Evolutionary conservation across 2,888 invertebrate species (phyloP), one percentile per base, ranked within the genome.

Genomic region (Drosophila crucigera): DNA sequence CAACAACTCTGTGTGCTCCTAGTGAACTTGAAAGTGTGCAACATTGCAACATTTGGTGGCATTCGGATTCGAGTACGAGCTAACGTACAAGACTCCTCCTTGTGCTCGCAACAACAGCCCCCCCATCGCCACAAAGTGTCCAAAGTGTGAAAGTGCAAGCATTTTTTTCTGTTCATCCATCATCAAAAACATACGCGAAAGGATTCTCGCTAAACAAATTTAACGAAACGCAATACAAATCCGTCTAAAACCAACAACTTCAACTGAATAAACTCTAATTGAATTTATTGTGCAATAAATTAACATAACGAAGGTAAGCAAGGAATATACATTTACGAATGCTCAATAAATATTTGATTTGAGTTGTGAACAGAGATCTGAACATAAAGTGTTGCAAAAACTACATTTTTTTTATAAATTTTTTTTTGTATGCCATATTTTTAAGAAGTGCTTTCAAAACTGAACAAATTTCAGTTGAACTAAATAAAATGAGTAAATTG

Each of bases 11-110:
- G 69, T 70, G 77, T 71, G 75, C 78, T 87, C 83, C 88, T 87
- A 79, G 86, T 88, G 85, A 85, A 85, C 83, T 88, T 73, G 33
- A 58, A 67, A 74, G 75, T 75, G 68, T 79, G 70, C 67, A 67
- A 64, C 65, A 71, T 77, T 82, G 73, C 68, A 81, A 81, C 82
- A 80, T 80, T 78, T 68, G 73, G 66, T 73, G 76, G 66, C 80
- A 69, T 65, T 78, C 58, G 69, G 60, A 64, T 76, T 71, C 49
- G 53, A 77, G 64, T 59, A 62, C 53, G 28, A 60, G 19, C n/a
- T 39, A 25, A 56, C 14, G 54, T 39, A 64, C 50, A 30, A 69
- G 35, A 43, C 64, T 50, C 55, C 63, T 77, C 62, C 72, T 80
- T 53, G 43, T 76, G 52, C 59, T 19, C 37, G 55, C 33, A 33